Percentiles rank a stretch among this genome's conserved stretches.
Conservation (phyloP, 2,113 vertebrate species). For the Cebidichthys violaceus region DNA sequence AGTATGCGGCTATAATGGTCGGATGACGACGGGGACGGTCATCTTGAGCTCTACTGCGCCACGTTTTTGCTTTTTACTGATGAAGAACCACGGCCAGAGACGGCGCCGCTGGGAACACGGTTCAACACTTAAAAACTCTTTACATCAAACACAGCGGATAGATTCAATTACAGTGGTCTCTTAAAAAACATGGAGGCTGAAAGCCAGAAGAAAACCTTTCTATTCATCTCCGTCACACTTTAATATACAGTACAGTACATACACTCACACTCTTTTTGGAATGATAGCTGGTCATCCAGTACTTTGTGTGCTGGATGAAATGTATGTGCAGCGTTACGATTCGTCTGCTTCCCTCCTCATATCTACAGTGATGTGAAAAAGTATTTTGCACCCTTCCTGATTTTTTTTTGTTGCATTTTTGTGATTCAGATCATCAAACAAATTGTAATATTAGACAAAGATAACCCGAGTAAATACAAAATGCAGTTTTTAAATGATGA, state of each 20-base stretch:
- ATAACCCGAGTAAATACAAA: too few relatives aligned
- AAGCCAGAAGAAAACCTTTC: background rate
- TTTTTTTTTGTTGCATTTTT: too few relatives aligned
- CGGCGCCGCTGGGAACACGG: background rate
- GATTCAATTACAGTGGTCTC: background rate
- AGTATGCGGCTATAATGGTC: background rate
- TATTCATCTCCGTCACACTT: background rate
- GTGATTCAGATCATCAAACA: too few relatives aligned
- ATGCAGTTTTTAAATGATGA: too few relatives aligned
- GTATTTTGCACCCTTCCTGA: too few relatives aligned
- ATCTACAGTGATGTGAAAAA: too few relatives aligned
- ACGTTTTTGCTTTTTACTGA: background rate
- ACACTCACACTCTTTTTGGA: background rate
- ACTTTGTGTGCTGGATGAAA: background rate
- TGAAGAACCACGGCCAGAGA: background rate
- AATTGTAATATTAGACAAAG: too few relatives aligned
- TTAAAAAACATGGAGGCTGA: background rate
- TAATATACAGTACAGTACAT: background rate
- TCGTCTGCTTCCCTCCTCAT: background rate
- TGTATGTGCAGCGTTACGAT: background rate
- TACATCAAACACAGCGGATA: background rate
- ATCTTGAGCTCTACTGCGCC: background rate
- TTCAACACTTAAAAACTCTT: slow-evolving; percentile 3
- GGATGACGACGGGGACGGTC: background rate
- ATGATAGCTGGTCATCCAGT: background rate